Percentiles rank a stretch among this genome's conserved stretches.
Conservation (phyloP, 1,140 invertebrate genomes). For the Sycobia sp. region DNA sequence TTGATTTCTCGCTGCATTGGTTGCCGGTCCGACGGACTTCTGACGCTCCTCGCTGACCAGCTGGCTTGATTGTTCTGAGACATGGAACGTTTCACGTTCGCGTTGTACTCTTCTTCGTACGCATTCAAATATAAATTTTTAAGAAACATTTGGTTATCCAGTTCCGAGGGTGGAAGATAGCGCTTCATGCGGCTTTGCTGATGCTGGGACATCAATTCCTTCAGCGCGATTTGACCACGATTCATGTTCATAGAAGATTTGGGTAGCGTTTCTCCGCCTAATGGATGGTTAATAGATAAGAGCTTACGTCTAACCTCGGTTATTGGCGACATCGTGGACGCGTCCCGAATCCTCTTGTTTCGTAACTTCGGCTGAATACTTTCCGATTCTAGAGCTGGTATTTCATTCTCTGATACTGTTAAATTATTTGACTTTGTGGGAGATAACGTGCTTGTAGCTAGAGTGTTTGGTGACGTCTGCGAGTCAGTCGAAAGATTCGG, state of each 20-base stretch:
- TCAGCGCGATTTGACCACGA: slow-evolving; percentile 42
- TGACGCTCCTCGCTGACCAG: slow-evolving; percentile 3
- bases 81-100: slow-evolving; percentile 57
- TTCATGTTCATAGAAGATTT: slow-evolving; percentile 33
- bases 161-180: slow-evolving; percentile 49
- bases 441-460: slow-evolving; percentile 1
- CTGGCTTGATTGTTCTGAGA: slow-evolving; percentile 42
- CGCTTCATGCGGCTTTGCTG: slow-evolving; percentile 52
- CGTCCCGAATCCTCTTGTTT: slow-evolving; percentile 55
- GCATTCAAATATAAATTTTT: slow-evolving; percentile 58
- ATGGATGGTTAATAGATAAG: slow-evolving; percentile 43
- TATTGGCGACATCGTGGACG: slow-evolving; percentile 40
- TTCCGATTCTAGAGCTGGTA: slow-evolving; percentile 46
- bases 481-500: background rate
- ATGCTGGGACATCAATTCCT: slow-evolving; percentile 45
- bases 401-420: slow-evolving; percentile 49
- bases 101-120: slow-evolving; percentile 56
- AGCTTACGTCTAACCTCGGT: slow-evolving; percentile 45
- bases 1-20: slow-evolving; percentile 43
- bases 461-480: background rate
- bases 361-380: slow-evolving; percentile 53
- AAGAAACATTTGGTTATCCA: slow-evolving; percentile 59
- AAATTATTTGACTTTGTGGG: slow-evolving; percentile 31
- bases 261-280: slow-evolving; percentile 8
- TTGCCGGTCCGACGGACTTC: slow-evolving; percentile 46